Percentiles rank a stretch among this genome's conserved stretches.
Conservation (phyloP, 2,113 vertebrate genomes). For the Promerops cafer region DNA sequence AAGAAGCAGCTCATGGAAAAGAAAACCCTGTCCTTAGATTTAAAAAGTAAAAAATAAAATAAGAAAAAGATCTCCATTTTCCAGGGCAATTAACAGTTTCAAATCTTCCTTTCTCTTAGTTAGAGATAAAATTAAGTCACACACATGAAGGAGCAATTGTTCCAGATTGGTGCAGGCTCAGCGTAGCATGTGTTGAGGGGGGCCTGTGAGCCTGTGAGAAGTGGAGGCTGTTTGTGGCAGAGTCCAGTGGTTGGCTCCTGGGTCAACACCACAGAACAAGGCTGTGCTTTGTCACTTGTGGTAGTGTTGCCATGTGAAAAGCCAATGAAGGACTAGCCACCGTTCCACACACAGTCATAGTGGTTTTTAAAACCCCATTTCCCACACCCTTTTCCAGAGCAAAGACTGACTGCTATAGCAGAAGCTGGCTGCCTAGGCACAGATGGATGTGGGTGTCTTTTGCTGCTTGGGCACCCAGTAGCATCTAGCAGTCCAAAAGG, state of each 20-base stretch:
- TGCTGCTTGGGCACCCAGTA: background rate
- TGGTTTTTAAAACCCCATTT: background rate
- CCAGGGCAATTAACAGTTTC: background rate
- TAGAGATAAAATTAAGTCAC: conserved; percentile 27
- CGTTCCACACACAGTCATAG: background rate
- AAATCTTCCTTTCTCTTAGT: background rate
- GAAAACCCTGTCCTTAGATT: conserved; percentile 9
- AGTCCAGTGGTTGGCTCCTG: background rate
- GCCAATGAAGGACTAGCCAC: background rate
- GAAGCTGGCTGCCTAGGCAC: background rate
- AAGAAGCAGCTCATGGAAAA: conserved; percentile 18
- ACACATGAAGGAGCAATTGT: background rate
- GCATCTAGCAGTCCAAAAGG: background rate
- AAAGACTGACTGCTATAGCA: background rate
- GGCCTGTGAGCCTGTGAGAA: background rate
- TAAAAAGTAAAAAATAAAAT: background rate
- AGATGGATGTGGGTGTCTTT: background rate
- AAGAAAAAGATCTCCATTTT: background rate
- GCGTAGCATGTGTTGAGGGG: background rate
- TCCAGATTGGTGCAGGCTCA: background rate
- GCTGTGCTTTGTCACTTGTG: background rate
- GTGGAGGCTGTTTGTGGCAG: background rate
- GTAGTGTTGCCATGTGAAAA: background rate
- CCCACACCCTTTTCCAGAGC: background rate
- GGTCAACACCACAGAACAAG: background rate